Evolutionary conservation across 2,797 vertebrate species (phyloP).

Genomic region (Trematomus bernacchii): DNA sequence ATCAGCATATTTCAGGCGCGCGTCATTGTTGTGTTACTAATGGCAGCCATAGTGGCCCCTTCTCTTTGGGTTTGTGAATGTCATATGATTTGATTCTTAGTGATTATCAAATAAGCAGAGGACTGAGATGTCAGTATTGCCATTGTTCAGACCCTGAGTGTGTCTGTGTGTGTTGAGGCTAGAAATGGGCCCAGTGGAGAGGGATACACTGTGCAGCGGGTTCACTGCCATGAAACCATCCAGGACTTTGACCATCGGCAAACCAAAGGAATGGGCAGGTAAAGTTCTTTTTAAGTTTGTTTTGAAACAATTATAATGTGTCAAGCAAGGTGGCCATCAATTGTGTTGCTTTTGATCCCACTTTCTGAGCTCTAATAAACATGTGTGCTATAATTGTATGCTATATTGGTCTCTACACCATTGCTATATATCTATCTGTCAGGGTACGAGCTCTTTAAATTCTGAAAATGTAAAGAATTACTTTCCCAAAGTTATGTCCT

Average conservation of each 20-base stretch:
- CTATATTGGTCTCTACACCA: too few species aligned
- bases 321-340: background rate
- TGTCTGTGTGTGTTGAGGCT: constrained; percentile 38
- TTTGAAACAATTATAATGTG: background rate
- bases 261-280: constrained; percentile 62
- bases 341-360: background rate
- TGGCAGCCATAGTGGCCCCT: constrained; percentile 51
- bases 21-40: constrained; percentile 45
- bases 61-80: constrained; percentile 63
- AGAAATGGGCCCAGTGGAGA: constrained; percentile 61
- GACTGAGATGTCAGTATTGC: constrained; percentile 41
- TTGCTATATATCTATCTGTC: background rate
- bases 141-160: constrained; percentile 49
- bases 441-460: background rate
- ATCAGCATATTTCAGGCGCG: constrained; percentile 66
- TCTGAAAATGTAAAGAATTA: background rate
- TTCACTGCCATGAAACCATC: constrained; percentile 52
- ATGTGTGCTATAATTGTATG: background rate
- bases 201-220: constrained; percentile 23
- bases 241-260: constrained; percentile 42
- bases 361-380: background rate
- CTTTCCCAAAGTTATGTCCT: background rate
- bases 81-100: constrained; percentile 55
- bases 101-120: constrained; percentile 57
- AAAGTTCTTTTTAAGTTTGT: constrained; percentile 31